Percentiles rank a stretch among this genome's conserved stretches.
These are phyloP conservation scores for Mohoua ochrocephala DNA, from an alignment of 2,113 vertebrate species.

Conservation along the genomic window DNA sequence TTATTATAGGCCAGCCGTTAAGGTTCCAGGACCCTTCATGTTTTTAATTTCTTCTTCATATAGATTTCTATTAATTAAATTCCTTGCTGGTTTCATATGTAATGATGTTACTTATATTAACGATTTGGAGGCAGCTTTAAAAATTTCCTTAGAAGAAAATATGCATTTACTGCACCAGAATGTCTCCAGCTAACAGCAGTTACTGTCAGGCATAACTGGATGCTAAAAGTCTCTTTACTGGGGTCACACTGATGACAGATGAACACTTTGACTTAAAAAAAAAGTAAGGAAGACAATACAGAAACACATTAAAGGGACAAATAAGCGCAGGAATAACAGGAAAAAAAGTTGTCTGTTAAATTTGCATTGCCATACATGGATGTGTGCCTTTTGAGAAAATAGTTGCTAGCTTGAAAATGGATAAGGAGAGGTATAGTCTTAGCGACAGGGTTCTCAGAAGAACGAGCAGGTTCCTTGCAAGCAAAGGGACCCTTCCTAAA, in stretches of 20 bases:
- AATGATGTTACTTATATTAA: neutral
- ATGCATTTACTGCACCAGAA: neutral
- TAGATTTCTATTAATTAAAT: neutral
- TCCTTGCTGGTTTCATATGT: neutral
- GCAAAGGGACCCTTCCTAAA: neutral
- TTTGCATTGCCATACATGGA: neutral
- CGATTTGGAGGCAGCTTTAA: neutral
- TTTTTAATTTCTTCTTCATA: neutral
- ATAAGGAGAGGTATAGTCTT: neutral
- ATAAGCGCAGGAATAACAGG: neutral
- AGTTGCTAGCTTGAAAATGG: neutral
- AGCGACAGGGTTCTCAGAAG: neutral
- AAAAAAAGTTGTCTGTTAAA: neutral
- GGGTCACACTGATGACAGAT: neutral
- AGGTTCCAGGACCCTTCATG: neutral
- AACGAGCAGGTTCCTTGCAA: neutral
- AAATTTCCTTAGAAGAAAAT: neutral
- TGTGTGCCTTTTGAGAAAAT: neutral
- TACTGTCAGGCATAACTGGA: neutral
- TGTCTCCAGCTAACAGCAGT: neutral
- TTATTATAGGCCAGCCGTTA: neutral
- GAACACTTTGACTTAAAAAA: neutral
- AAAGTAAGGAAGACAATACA: neutral
- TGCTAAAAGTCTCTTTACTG: neutral
- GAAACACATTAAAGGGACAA: neutral